Evolutionary conservation across 1,140 invertebrate species (phyloP).

Genomic region (Drosophila seguyi): DNA sequence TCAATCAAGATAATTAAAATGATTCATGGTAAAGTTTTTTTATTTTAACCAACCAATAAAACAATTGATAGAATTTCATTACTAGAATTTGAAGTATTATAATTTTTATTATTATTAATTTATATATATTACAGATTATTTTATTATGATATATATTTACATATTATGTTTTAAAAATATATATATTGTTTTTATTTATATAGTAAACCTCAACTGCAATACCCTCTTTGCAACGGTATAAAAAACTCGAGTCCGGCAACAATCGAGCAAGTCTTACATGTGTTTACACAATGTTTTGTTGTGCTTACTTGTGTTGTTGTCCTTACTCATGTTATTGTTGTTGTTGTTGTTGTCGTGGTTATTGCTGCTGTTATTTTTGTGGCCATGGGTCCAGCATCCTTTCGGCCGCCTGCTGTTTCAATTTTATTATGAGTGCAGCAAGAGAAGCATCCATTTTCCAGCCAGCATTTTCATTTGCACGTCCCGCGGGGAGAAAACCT

Average conservation of each 20-base stretch:
- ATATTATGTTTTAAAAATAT: not conserved
- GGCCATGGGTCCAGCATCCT: slow-evolving; percentile 33
- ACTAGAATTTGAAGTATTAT: too few species aligned
- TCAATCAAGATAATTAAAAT: too few species aligned
- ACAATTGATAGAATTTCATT: too few species aligned
- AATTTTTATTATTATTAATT: too few species aligned
- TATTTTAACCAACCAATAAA: too few species aligned
- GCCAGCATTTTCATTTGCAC: slow-evolving; percentile 39
- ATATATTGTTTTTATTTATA: not conserved
- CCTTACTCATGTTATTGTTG: slow-evolving; percentile 6
- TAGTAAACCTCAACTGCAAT: not conserved
- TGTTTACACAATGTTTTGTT: slow-evolving; percentile 70
- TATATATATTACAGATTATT: not conserved
- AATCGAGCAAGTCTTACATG: slow-evolving; percentile 66
- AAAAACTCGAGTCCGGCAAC: slow-evolving; percentile 23
- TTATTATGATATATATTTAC: not conserved
- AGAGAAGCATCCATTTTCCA: slow-evolving; percentile 6
- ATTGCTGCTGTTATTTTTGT: slow-evolving; percentile 25
- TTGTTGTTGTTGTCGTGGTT: slow-evolving; percentile 7
- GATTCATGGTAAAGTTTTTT: too few species aligned
- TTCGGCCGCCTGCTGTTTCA: slow-evolving; percentile 61
- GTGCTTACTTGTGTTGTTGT: slow-evolving; percentile 31
- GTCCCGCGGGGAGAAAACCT: slow-evolving; percentile 17
- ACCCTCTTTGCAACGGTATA: not conserved
- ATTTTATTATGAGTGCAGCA: slow-evolving; percentile 70